These are phyloP conservation scores for Drosophila falleni DNA, from an alignment of 2,888 invertebrate genomes.

Conservation along the genomic window DNA sequence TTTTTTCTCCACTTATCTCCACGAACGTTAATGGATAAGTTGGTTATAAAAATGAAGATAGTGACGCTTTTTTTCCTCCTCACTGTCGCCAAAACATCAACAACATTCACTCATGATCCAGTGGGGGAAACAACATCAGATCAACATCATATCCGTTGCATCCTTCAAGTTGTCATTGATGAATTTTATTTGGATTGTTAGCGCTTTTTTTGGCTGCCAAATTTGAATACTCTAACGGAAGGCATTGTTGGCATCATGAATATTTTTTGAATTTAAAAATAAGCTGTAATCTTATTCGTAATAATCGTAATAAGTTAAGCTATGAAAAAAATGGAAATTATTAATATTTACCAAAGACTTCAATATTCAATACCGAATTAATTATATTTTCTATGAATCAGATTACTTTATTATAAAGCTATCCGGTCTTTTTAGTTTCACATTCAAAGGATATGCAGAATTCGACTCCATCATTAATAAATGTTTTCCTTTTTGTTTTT, in stretches of 20 bases:
- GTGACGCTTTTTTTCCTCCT: slow-evolving; percentile 29
- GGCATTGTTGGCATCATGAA: not conserved
- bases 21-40: slow-evolving; percentile 30
- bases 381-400: not conserved
- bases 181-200: slow-evolving; percentile 56
- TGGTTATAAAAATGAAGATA: slow-evolving; percentile 32
- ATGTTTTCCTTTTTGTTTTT: not conserved
- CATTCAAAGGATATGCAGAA: not conserved
- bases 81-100: slow-evolving; percentile 8
- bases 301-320: no score
- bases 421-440: no score
- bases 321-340: no score
- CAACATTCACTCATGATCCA: slow-evolving; percentile 17
- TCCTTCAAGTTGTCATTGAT: slow-evolving; percentile 62
- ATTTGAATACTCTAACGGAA: slow-evolving; percentile 7
- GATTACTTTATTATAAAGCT: not conserved
- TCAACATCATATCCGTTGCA: slow-evolving; percentile 33
- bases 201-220: not conserved
- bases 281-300: no score
- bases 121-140: slow-evolving; percentile 11
- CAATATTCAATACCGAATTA: no score
- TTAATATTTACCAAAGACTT: no score
- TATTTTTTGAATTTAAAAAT: no score
- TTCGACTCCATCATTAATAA: not conserved
- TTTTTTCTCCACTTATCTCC: not conserved